phyloP scores from a whole-genome alignment of 2,797 vertebrate genomes.

The Microcaecilia unicolor region DNA sequence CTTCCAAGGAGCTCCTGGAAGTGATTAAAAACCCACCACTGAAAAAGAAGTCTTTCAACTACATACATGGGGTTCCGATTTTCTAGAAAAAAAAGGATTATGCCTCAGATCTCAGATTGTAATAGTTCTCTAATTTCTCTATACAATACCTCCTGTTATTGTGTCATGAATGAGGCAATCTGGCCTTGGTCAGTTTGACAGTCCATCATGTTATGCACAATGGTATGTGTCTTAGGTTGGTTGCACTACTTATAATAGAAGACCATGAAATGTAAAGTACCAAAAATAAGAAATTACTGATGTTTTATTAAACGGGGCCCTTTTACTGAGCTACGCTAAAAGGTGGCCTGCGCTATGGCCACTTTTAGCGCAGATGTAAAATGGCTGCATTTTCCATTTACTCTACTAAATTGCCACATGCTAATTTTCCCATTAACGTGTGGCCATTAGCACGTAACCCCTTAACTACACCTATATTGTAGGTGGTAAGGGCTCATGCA shows the following conservation, averaged over 20 bases:
- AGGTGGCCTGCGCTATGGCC: too few relatives aligned
- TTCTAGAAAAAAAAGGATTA: constrained; percentile 15
- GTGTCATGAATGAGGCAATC: background rate
- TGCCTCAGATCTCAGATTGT: constrained; percentile 20
- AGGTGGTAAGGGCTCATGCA: too few relatives aligned
- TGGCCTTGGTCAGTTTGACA: background rate
- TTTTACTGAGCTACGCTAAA: too few relatives aligned
- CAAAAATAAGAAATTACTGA: background rate
- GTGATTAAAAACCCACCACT: constrained; percentile 22
- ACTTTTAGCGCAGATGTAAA: too few relatives aligned
- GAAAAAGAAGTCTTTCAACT: constrained; percentile 20
- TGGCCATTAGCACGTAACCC: too few relatives aligned
- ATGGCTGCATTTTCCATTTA: too few relatives aligned
- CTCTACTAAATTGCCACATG: too few relatives aligned
- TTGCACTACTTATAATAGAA: background rate
- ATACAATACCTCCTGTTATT: constrained; percentile 14
- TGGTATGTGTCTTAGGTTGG: too few relatives aligned
- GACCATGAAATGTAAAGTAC: background rate
- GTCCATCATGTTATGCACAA: too few relatives aligned
- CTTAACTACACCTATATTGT: too few relatives aligned
- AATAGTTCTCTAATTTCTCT: constrained; percentile 22
- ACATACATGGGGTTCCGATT: constrained; percentile 12
- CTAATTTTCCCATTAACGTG: too few relatives aligned
- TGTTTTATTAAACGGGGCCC: background rate
- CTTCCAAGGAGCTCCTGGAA: constrained; percentile 36